phyloP scores from a whole-genome alignment of 2,888 invertebrate species.

The Monochamus alternatus region DNA sequence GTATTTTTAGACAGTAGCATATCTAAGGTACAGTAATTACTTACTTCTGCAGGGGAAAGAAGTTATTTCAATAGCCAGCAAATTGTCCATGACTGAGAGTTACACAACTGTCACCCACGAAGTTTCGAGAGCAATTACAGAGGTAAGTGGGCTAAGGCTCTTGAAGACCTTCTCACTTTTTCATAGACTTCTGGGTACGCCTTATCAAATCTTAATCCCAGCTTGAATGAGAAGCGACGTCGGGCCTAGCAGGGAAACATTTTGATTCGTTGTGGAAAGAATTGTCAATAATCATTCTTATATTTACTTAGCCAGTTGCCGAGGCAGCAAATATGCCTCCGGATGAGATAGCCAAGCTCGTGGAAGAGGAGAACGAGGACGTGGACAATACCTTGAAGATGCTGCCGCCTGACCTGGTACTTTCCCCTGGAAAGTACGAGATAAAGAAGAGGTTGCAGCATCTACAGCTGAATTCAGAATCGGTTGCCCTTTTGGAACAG shows the following conservation, averaged over 20 bases:
- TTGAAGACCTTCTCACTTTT: no score
- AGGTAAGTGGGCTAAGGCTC: slow-evolving; percentile 2
- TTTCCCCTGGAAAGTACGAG: slow-evolving; percentile 59
- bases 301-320: slow-evolving; percentile 28
- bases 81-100: slow-evolving; percentile 48
- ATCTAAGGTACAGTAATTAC: neutral
- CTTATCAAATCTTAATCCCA: no score
- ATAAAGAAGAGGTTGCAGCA: slow-evolving; percentile 62
- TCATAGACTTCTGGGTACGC: no score
- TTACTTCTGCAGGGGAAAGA: slow-evolving; percentile 36
- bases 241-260: no score
- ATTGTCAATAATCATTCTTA: neutral
- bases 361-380: slow-evolving; percentile 66
- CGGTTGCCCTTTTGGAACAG: slow-evolving; percentile 61
- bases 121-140: slow-evolving; percentile 21
- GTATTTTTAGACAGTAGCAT: no score
- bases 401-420: slow-evolving; percentile 62
- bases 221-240: no score
- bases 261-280: neutral
- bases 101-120: slow-evolving; percentile 41
- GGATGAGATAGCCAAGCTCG: slow-evolving; percentile 60
- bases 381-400: slow-evolving; percentile 64
- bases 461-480: slow-evolving; percentile 60
- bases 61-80: slow-evolving; percentile 51
- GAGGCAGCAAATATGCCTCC: slow-evolving; percentile 53